These are phyloP conservation scores for Neosilurus mollespiculum DNA, from an alignment of 2,797 vertebrate species.

Conservation along the genomic window DNA sequence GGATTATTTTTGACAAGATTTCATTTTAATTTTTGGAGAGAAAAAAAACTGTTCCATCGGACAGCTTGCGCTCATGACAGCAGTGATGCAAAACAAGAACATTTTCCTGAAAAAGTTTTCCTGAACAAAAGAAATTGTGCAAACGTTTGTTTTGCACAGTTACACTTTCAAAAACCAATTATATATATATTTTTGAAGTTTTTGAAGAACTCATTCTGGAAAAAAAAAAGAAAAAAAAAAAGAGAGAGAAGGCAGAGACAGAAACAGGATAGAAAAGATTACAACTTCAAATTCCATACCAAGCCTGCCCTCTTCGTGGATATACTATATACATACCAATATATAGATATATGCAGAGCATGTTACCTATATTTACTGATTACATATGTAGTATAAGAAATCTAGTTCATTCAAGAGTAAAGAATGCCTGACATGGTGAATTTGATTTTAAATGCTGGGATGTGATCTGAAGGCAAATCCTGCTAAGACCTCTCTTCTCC, in stretches of 20 bases:
- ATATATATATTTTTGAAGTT: slow-evolving; percentile 67
- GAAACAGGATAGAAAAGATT: slow-evolving; percentile 64
- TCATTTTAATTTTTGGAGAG: too few species aligned
- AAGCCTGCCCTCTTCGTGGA: slow-evolving; percentile 70
- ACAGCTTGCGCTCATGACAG: too few species aligned
- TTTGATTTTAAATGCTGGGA: slow-evolving; percentile 86
- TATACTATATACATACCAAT: slow-evolving; percentile 82
- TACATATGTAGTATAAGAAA: slow-evolving; percentile 82
- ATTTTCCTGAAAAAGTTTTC: too few species aligned
- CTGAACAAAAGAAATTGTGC: too few species aligned
- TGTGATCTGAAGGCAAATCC: slow-evolving; percentile 82
- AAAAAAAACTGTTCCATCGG: too few species aligned
- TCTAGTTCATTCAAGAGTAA: slow-evolving; percentile 83
- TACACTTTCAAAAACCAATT: too few species aligned
- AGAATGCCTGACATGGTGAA: slow-evolving; percentile 85
- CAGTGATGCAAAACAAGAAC: too few species aligned
- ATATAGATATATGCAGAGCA: slow-evolving; percentile 78
- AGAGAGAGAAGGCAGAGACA: slow-evolving; percentile 65
- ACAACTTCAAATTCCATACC: slow-evolving; percentile 73
- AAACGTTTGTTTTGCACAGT: too few species aligned
- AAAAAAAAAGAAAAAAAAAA: slow-evolving; percentile 75
- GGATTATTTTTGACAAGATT: slow-evolving; percentile 44
- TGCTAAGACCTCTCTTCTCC: slow-evolving; percentile 86
- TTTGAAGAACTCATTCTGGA: slow-evolving; percentile 61
- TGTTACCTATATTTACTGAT: slow-evolving; percentile 79